These are phyloP conservation scores for Pachypeltis micranthus DNA, from an alignment of 1,140 invertebrate genomes.

Conservation along the genomic window DNA sequence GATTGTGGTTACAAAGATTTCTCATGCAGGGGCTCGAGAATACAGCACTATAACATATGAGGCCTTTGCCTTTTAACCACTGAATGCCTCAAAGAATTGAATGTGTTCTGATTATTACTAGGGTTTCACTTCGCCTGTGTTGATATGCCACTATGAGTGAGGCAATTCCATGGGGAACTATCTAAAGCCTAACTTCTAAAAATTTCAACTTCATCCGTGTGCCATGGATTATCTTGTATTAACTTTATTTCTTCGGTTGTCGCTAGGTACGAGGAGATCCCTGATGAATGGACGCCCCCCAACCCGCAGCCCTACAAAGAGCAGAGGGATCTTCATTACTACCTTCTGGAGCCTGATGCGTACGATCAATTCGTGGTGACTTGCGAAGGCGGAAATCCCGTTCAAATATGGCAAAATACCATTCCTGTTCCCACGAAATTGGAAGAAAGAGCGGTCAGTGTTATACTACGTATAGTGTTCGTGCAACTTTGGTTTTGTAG, in stretches of 20 bases:
- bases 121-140: too few relatives aligned
- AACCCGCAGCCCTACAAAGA: constrained; percentile 73
- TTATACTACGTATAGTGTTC: constrained; percentile 8
- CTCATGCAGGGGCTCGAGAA: too few relatives aligned
- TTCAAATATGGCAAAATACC: constrained; percentile 81
- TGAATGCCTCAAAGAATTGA: too few relatives aligned
- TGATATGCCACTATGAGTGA: too few relatives aligned
- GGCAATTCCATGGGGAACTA: too few relatives aligned
- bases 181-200: too few relatives aligned
- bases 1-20: too few relatives aligned
- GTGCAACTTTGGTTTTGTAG: background rate
- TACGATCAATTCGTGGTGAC: constrained; percentile 91
- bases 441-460: constrained; percentile 67
- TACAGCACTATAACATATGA: too few relatives aligned
- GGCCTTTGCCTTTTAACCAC: too few relatives aligned
- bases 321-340: constrained; percentile 81
- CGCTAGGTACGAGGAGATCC: constrained; percentile 72
- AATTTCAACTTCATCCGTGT: too few relatives aligned
- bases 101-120: too few relatives aligned
- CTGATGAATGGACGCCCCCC: constrained; percentile 86
- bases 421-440: constrained; percentile 72
- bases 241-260: constrained; percentile 22
- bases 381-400: constrained; percentile 56
- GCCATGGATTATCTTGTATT: too few relatives aligned
- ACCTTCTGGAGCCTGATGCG: constrained; percentile 82